Base-by-base conservation (phyloP, 1,140 invertebrate species). In the Geopemphigus sp. region DNA sequence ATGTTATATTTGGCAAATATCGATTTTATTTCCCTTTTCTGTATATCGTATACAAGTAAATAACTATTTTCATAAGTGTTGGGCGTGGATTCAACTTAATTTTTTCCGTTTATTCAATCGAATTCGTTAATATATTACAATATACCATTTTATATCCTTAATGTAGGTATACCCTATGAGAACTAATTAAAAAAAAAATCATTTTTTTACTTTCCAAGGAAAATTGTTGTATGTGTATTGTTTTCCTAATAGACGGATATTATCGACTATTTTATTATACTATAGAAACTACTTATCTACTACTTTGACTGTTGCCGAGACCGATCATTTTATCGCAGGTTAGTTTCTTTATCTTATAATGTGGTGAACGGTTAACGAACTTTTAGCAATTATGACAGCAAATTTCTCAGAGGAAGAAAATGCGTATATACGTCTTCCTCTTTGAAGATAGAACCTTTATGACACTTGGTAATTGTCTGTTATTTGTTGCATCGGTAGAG, bases 41-140 rank as follows among this genome's bases (percentile, higher is more conserved):
- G 12, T 32, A 12, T 47, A 8, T 12, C 12, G 39, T 45, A 45
- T 45, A 15, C 17, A 15, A 17, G 15, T 26, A 59, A 59, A 1
- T 76, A 29, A 59, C 24, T 19, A 76, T 76, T 76, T 76, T 59
- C n/a, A 57, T 59, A 76, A 76, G 72, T 45, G 32, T 45, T 76
- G 72, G 72, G 50, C 72, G 54, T 45, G 54, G 54, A 45, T 39
- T 24, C n/a, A 76, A 59, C 72, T 32, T 76, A 22, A 72, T 29
- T 59, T 76, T 76, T 57, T 39, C 61, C 47, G 24, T 45, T 76
- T 57, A 22, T 57, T 59, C 29, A 19, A 76, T 59, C 57, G 53
- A 22, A 4, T n/a, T 15, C 50, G 19, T n/a, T 73, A 57, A 64
- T 39, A 50, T 26, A 70, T 26, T 50, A 1, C 14, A 22, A 22